Percentiles rank a stretch among this genome's conserved stretches.
Conservation (phyloP, 2,888 invertebrate species). For the Dione vanillae region DNA sequence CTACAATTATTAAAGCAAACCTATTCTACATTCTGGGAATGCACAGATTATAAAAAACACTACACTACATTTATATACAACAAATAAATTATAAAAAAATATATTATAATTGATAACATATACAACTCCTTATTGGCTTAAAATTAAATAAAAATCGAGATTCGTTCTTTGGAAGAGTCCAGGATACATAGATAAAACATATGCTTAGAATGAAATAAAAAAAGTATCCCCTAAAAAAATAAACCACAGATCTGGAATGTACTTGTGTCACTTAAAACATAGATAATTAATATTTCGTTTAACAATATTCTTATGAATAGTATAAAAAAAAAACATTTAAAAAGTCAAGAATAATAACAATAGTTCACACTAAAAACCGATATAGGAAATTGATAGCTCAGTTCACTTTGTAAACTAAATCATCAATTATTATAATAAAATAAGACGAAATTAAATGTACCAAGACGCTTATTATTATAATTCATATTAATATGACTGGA, state of each 20-base stretch:
- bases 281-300: background rate
- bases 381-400: background rate
- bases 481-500: background rate
- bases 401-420: slow-evolving; percentile 21
- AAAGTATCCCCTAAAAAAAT: slow-evolving; percentile 6
- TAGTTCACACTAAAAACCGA: background rate
- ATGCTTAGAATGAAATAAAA: slow-evolving; percentile 18
- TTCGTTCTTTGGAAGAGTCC: slow-evolving; percentile 59
- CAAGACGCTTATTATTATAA: background rate
- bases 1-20: slow-evolving; percentile 69
- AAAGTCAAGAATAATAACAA: background rate
- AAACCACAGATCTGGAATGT: slow-evolving; percentile 31
- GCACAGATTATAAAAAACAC: slow-evolving; percentile 60
- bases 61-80: slow-evolving; percentile 62
- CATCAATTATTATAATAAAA: background rate
- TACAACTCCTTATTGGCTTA: slow-evolving; percentile 47
- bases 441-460: background rate
- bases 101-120: slow-evolving; percentile 58
- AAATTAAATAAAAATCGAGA: slow-evolving; percentile 54
- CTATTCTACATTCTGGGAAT: slow-evolving; percentile 76
- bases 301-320: background rate
- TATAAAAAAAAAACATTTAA: background rate
- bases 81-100: slow-evolving; percentile 68
- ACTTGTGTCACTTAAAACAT: slow-evolving; percentile 17
- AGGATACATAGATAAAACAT: slow-evolving; percentile 33